Conservation (phyloP, 2,888 invertebrate species). For the Hipparchia sbordonii region DNA sequence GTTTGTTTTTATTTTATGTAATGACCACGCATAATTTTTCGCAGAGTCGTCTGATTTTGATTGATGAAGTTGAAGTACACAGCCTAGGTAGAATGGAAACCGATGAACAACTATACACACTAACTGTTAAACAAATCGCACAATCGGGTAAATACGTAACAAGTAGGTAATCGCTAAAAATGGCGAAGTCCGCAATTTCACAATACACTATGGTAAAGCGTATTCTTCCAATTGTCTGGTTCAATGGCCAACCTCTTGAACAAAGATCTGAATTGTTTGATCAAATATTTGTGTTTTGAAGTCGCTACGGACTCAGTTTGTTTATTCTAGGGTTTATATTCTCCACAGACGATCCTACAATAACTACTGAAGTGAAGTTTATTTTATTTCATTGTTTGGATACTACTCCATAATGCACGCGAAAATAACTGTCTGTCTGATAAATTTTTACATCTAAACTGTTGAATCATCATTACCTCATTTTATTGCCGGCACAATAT, state of each 20-base stretch:
- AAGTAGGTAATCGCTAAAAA: neutral
- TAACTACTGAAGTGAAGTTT: neutral
- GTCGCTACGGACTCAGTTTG: conserved; percentile 9
- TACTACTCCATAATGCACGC: neutral
- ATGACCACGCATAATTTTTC: too few species aligned
- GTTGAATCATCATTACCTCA: too few species aligned
- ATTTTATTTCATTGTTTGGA: neutral
- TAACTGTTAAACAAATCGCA: neutral
- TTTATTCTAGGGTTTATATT: conserved; percentile 17
- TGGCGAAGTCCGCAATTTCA: neutral
- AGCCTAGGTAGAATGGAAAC: too few species aligned
- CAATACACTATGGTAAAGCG: conserved; percentile 16
- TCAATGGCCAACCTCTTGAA: conserved; percentile 18
- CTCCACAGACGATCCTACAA: neutral
- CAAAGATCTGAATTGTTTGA: conserved; percentile 19
- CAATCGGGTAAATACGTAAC: neutral
- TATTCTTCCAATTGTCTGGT: conserved; percentile 19
- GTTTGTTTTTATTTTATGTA: too few species aligned
- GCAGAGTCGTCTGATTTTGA: too few species aligned
- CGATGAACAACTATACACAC: too few species aligned
- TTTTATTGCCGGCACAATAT: too few species aligned
- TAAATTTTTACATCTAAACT: too few species aligned
- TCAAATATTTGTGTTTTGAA: conserved; percentile 29
- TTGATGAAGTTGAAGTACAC: too few species aligned
- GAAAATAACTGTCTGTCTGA: too few species aligned